These are phyloP conservation scores for Dolomedes plantarius DNA, from an alignment of 2,888 invertebrate genomes.

Conservation along the genomic window DNA sequence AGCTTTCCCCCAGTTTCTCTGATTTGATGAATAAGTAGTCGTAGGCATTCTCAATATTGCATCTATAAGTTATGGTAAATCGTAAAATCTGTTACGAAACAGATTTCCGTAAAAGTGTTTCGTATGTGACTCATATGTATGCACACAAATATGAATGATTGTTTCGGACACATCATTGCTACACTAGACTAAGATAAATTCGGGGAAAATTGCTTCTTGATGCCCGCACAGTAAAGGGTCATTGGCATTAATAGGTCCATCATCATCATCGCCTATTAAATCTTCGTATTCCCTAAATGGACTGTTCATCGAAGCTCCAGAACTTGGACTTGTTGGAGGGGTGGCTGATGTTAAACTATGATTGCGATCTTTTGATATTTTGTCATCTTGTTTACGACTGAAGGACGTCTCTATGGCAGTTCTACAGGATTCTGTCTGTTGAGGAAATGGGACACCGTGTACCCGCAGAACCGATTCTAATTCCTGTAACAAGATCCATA, in stretches of 20 bases:
- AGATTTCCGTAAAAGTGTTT: no score
- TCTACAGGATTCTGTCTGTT: not conserved
- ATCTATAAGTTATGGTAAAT: no score
- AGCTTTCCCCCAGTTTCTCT: no score
- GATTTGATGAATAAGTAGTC: no score
- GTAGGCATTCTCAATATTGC: no score
- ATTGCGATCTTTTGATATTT: not conserved
- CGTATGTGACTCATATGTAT: no score
- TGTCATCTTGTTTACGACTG: slow-evolving; percentile 11
- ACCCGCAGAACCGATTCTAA: slow-evolving; percentile 26
- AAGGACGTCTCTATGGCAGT: not conserved
- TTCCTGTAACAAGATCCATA: slow-evolving; percentile 31
- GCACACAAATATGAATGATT: no score
- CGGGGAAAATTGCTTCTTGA: slow-evolving; percentile 33
- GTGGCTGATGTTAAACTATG: slow-evolving; percentile 17
- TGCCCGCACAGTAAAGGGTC: slow-evolving; percentile 47
- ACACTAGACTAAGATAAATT: slow-evolving; percentile 13
- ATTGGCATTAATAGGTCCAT: slow-evolving; percentile 40
- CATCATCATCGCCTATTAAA: slow-evolving; percentile 35
- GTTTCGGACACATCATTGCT: no score
- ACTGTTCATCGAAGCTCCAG: slow-evolving; percentile 33
- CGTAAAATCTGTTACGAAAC: no score
- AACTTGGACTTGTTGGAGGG: slow-evolving; percentile 61
- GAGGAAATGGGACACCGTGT: slow-evolving; percentile 20
- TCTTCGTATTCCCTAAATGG: slow-evolving; percentile 35